phyloP scores from a whole-genome alignment of 2,797 vertebrate genomes.

The Luscinia luscinia region DNA sequence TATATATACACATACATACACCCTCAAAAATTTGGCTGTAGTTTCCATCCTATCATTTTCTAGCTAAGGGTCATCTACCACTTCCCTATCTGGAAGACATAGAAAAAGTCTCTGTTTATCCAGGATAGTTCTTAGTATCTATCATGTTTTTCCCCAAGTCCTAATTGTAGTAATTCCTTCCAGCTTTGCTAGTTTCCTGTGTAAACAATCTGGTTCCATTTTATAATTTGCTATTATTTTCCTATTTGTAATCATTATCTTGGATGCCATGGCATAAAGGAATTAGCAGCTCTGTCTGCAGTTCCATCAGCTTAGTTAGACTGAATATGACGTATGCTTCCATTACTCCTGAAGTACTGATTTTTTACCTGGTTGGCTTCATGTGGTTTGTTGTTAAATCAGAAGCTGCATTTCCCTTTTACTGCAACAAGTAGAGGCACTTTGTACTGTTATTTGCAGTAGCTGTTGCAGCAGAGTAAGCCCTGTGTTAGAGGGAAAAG shows the following conservation, averaged over 20 bases:
- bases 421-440: slow-evolving; percentile 8
- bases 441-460: slow-evolving; percentile 37
- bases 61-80: not conserved
- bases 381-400: slow-evolving; percentile 37
- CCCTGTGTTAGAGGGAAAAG: slow-evolving; percentile 9
- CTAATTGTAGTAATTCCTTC: not conserved
- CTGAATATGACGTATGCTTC: not conserved
- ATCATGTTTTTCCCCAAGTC: not conserved
- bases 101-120: not conserved
- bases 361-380: not conserved
- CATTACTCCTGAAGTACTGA: not conserved
- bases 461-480: not conserved
- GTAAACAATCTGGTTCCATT: not conserved
- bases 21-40: not conserved
- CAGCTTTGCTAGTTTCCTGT: not conserved
- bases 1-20: not conserved
- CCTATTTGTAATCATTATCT: not conserved
- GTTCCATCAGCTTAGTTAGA: not conserved
- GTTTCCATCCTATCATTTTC: not conserved
- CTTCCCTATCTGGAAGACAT: not conserved
- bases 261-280: not conserved
- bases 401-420: slow-evolving; percentile 35
- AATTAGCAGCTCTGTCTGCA: not conserved
- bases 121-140: not conserved
- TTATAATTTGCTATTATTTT: not conserved